Evolutionary conservation across 2,113 vertebrate genomes (phyloP).

Genomic region (Mesitornis unicolor): DNA sequence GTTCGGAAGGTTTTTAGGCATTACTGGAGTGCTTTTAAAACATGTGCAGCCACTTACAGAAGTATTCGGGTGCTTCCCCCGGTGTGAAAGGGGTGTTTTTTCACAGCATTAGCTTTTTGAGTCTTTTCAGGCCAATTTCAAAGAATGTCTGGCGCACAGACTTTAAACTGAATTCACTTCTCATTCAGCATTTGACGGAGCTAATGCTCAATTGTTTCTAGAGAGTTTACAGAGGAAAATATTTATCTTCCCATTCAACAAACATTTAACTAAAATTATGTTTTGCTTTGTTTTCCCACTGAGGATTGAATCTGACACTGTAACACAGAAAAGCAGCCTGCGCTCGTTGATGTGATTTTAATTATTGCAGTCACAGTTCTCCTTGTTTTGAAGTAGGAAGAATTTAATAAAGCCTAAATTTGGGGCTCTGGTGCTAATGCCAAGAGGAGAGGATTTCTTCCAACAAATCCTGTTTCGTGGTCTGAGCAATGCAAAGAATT

Average conservation of each 20-base stretch:
- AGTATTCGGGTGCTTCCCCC: constrained; percentile 61
- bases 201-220: constrained; percentile 72
- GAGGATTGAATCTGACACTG: constrained; percentile 34
- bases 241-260: constrained; percentile 61
- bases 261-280: constrained; percentile 61
- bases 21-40: constrained; percentile 59
- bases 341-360: background rate
- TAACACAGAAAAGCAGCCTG: background rate
- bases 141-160: constrained; percentile 68
- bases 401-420: background rate
- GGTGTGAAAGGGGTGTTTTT: constrained; percentile 59
- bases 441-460: background rate
- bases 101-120: constrained; percentile 60
- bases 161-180: constrained; percentile 71
- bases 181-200: constrained; percentile 69
- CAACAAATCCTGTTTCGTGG: background rate
- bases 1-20: constrained; percentile 44
- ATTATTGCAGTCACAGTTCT: background rate
- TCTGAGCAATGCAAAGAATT: background rate
- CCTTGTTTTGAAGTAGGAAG: background rate
- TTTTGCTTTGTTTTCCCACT: constrained; percentile 50
- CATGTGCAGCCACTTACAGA: constrained; percentile 61
- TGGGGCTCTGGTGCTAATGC: background rate
- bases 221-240: constrained; percentile 72
- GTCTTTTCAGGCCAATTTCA: constrained; percentile 70